phyloP scores from a whole-genome alignment of 2,797 vertebrate genomes.

The Kryptolebias ocellatus region DNA sequence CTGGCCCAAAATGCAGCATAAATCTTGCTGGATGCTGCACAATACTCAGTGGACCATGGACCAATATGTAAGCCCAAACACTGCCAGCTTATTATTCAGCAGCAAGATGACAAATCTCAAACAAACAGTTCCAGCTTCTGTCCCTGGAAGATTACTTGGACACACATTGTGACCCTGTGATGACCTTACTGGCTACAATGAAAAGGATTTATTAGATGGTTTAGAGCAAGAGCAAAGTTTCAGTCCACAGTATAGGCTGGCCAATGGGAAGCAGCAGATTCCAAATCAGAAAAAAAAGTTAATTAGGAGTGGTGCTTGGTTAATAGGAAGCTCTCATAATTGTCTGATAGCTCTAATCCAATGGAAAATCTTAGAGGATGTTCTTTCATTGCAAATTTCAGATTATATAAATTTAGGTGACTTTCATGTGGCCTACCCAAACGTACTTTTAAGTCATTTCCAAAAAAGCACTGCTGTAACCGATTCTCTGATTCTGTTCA shows the following conservation, averaged over 20 bases:
- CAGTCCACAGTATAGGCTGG: constrained; percentile 27
- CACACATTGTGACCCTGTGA: constrained; percentile 16
- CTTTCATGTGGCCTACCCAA: background rate
- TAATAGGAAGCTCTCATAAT: constrained; percentile 38
- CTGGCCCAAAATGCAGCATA: constrained; percentile 49
- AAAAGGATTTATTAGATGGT: constrained; percentile 22
- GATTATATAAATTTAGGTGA: constrained; percentile 24
- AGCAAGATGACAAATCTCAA: constrained; percentile 63
- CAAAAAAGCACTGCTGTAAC: background rate
- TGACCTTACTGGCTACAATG: constrained; percentile 39
- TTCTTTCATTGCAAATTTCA: background rate
- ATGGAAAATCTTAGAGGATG: constrained; percentile 16
- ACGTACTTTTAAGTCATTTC: background rate
- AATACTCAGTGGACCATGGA: constrained; percentile 53
- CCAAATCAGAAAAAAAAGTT: constrained; percentile 32
- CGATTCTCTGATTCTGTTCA: background rate
- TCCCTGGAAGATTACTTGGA: constrained; percentile 48
- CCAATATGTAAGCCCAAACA: constrained; percentile 47
- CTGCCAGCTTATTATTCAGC: constrained; percentile 66
- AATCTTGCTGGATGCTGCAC: constrained; percentile 43
- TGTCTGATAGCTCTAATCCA: constrained; percentile 28
- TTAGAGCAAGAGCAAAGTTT: constrained; percentile 12
- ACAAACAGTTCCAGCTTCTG: constrained; percentile 58
- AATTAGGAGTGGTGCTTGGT: constrained; percentile 30
- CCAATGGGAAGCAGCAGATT: constrained; percentile 37